These are phyloP conservation scores for Trichogramma evanescens DNA, from an alignment of 2,888 invertebrate genomes.

Conservation along the genomic window DNA sequence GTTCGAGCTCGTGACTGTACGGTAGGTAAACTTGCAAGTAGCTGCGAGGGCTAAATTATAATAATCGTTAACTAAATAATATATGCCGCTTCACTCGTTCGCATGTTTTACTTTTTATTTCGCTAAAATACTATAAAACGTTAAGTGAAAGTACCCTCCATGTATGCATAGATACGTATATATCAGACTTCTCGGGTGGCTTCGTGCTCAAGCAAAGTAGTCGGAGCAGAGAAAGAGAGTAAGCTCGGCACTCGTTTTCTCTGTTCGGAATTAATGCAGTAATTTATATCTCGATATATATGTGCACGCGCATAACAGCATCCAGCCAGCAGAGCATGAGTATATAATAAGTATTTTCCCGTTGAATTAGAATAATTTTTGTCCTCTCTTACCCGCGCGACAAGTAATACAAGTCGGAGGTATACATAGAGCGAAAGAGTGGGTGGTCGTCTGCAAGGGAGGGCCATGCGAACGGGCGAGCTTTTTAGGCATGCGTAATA, in stretches of 20 bases:
- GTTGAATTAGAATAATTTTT: constrained; percentile 22
- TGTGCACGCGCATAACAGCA: background rate
- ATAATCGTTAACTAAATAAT: constrained; percentile 17
- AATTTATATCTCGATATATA: constrained; percentile 12
- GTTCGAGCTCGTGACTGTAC: background rate
- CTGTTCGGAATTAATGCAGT: constrained; percentile 17
- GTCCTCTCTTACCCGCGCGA: background rate
- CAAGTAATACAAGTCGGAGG: background rate
- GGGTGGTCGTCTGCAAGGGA: background rate
- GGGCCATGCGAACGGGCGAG: background rate
- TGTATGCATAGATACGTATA: too few relatives aligned
- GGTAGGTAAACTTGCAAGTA: background rate
- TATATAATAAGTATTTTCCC: background rate
- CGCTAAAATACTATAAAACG: too few relatives aligned
- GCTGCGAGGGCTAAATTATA: constrained; percentile 24
- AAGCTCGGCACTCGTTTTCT: background rate
- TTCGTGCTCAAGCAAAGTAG: background rate
- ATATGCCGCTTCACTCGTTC: background rate
- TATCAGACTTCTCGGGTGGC: background rate
- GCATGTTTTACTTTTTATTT: too few relatives aligned
- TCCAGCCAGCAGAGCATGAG: too few relatives aligned
- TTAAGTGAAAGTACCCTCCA: too few relatives aligned
- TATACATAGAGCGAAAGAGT: constrained; percentile 3
- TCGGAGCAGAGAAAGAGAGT: too few relatives aligned
- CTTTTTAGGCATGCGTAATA: constrained; percentile 13